A percentile compares a stretch with the other conserved stretches of the same genome.
Evolutionary conservation across 2,888 invertebrate species (phyloP).

Genomic region (Malachius bipustulatus): DNA sequence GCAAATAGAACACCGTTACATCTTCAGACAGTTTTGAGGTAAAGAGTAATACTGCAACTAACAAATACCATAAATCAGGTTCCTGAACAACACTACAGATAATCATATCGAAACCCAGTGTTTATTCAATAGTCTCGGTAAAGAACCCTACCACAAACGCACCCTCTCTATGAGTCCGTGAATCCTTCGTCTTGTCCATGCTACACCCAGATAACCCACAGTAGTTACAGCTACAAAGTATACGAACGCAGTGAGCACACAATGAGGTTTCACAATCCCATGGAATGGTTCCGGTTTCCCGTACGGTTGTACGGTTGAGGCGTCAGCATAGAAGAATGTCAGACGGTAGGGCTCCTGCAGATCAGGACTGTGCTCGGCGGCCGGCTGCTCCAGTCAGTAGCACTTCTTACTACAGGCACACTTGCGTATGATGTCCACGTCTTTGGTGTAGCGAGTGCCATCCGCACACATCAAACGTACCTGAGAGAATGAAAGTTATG

Average conservation of each 20-base stretch:
- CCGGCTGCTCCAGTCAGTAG: slow-evolving; percentile 58
- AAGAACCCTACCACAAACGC: slow-evolving; percentile 36
- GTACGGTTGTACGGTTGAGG: slow-evolving; percentile 16
- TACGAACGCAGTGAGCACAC: slow-evolving; percentile 35
- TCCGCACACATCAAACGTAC: slow-evolving; percentile 85
- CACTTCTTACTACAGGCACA: slow-evolving; percentile 93
- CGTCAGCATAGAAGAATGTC: slow-evolving; percentile 33
- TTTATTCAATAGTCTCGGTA: too few species aligned
- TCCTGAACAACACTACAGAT: too few species aligned
- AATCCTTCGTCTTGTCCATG: slow-evolving; percentile 36
- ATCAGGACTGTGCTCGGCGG: slow-evolving; percentile 44
- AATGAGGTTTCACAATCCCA: slow-evolving; percentile 30
- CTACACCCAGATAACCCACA: slow-evolving; percentile 33
- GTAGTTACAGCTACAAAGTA: slow-evolving; percentile 37
- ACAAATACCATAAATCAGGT: too few species aligned
- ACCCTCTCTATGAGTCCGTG: slow-evolving; percentile 35
- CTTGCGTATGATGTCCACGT: slow-evolving; percentile 91
- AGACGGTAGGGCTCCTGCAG: slow-evolving; percentile 30
- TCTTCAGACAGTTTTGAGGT: too few species aligned
- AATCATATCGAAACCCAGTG: too few species aligned
- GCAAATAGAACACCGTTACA: too few species aligned
- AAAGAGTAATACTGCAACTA: too few species aligned
- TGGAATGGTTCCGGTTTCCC: slow-evolving; percentile 20
- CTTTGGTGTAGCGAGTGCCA: slow-evolving; percentile 88
- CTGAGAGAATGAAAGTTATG: slow-evolving; percentile 42